Base-by-base conservation (phyloP, 2,113 vertebrate species). In the Caloenas nicobarica region DNA sequence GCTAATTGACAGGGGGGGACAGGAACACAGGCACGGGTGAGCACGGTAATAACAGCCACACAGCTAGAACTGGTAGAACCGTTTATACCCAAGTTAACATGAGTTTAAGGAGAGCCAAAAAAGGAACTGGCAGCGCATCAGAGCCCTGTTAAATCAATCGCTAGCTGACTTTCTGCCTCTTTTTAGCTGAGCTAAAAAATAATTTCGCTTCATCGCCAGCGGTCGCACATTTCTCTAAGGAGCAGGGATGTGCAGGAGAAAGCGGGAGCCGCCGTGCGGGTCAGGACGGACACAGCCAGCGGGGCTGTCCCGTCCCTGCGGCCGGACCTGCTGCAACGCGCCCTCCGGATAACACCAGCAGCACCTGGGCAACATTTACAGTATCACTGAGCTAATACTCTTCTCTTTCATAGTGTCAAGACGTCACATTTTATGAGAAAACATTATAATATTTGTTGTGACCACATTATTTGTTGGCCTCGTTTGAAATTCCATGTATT, bases 11-110 rank as follows among this genome's bases (percentile, higher is more conserved):
- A 11, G 6, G 44, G 33, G 16, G 53, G 61, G 66, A 29, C 9
- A 10, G 0, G 1, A 36, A n/a, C 31, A 12, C 1, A 28, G 44
- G 22, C 77, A 21, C 11, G 0, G 34, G 51, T 28, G 46, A 66
- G 50, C 26, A 16, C 0, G 4, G 64, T 24, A n/a, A 13, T 18
- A n/a, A 28, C 24, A 7, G 2, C 8, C 12, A 7, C 1, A 16
- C 13, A 1, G 18, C 33, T 23, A 7, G 61, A 34, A 3, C 33
- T 11, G 77, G 58, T 28, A 58, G 72, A 44, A 4, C 25, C 5
- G 4, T 50, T 50, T 54, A 50, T 42, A 29, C 31, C 40, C 51
- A 28, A 21, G 64, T 19, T 46, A 16, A 36, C 2, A 1, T 26
- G 40, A 36, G 21, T 40, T 82, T 34, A 33, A 10, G 65, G 38